Percentiles rank a stretch among this genome's conserved stretches.
Conservation (phyloP, 1,140 invertebrate genomes). For the Drosophila repleta region DNA sequence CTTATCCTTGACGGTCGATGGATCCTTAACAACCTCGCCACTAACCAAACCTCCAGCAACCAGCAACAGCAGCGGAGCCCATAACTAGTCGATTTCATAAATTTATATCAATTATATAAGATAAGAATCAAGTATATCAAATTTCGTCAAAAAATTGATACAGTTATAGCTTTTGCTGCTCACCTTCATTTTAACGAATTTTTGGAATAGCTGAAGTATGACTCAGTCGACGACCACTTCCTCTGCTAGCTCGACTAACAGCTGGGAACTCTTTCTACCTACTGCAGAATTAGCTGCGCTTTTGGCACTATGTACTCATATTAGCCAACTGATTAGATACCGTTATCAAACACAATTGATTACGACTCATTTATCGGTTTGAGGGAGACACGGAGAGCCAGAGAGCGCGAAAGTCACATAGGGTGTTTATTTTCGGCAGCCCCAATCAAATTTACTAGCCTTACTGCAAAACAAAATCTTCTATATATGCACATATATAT, state of each 20-base stretch:
- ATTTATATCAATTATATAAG: conserved; percentile 7
- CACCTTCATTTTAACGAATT: conserved; percentile 4
- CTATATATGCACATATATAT: too few species aligned
- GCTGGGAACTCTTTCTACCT: not conserved
- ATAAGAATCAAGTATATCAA: conserved; percentile 13
- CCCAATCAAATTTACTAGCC: too few species aligned
- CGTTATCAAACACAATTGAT: conserved; percentile 57
- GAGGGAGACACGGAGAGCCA: not conserved
- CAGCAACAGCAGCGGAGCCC: conserved; percentile 24
- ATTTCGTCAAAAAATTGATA: too few species aligned
- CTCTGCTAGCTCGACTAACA: not conserved
- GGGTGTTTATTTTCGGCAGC: too few species aligned
- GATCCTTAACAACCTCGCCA: not conserved
- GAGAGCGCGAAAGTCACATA: not conserved
- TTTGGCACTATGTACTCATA: not conserved
- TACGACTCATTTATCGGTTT: conserved; percentile 24
- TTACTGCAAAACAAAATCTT: too few species aligned
- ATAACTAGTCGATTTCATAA: conserved; percentile 12
- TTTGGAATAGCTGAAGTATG: not conserved
- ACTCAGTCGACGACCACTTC: not conserved
- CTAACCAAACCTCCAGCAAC: conserved; percentile 1
- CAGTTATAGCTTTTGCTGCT: not conserved
- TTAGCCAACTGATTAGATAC: conserved; percentile 55
- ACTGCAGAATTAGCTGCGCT: conserved; percentile 1
- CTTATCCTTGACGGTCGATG: conserved; percentile 30